phyloP scores from a whole-genome alignment of 1,140 invertebrate genomes.

The Hypothenemus hampei region DNA sequence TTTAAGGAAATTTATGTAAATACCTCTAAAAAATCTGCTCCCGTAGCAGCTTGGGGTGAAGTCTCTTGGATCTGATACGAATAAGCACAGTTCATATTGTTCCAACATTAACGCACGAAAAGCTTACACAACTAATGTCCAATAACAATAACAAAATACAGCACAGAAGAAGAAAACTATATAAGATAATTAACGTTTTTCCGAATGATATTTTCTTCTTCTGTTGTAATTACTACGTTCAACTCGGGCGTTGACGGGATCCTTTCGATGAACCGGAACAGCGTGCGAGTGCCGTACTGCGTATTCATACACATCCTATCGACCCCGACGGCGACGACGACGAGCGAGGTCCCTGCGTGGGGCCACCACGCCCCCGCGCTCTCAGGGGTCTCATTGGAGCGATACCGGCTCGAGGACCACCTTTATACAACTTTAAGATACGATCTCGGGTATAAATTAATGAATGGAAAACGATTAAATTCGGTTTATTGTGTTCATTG shows the following conservation, averaged over 20 bases:
- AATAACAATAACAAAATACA: neutral
- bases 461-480: constrained; percentile 17
- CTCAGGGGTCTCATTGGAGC: constrained; percentile 37
- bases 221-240: constrained; percentile 11
- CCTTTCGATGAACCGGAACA: constrained; percentile 37
- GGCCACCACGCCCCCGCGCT: constrained; percentile 39
- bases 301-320: constrained; percentile 28
- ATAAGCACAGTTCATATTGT: constrained; percentile 43
- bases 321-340: constrained; percentile 16
- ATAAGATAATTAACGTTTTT: too few species aligned
- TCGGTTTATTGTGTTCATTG: constrained; percentile 7
- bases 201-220: too few species aligned
- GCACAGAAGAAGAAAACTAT: neutral
- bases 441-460: constrained; percentile 17
- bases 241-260: constrained; percentile 7
- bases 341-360: constrained; percentile 22
- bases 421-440: constrained; percentile 22
- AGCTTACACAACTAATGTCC: too few species aligned
- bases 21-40: constrained; percentile 44
- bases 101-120: too few species aligned
- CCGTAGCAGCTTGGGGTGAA: constrained; percentile 39
- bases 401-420: constrained; percentile 31
- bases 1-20: neutral
- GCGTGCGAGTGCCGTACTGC: constrained; percentile 33
- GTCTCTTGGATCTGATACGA: constrained; percentile 41